A percentile compares a stretch with the other conserved stretches of the same genome.
These are phyloP conservation scores for Crematogaster levior DNA, from an alignment of 2,888 invertebrate species.

Conservation along the genomic window DNA sequence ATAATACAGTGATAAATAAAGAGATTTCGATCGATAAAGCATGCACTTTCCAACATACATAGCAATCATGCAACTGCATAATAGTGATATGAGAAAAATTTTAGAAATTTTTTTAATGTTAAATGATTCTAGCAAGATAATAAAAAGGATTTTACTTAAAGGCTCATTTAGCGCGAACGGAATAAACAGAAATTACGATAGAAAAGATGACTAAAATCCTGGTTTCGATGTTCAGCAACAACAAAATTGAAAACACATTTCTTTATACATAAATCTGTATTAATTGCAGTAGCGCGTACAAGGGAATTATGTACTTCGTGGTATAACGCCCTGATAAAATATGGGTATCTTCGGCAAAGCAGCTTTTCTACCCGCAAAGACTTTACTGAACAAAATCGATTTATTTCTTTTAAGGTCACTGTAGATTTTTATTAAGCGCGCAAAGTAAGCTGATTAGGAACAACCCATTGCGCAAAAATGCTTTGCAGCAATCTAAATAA, in stretches of 20 bases:
- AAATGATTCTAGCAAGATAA: background rate
- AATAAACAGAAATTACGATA: background rate
- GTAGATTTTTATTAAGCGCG: constrained; percentile 24
- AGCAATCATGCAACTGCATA: background rate
- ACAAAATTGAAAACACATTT: constrained; percentile 21
- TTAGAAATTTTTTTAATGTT: background rate
- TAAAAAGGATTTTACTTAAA: background rate
- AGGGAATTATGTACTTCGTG: constrained; percentile 21
- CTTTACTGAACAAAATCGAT: background rate
- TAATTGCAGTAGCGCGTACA: constrained; percentile 26
- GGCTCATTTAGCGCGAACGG: background rate
- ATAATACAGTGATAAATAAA: background rate
- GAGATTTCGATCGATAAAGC: background rate
- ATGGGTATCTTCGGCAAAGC: constrained; percentile 25
- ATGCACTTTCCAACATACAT: no score
- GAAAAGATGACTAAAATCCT: background rate
- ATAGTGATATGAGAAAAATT: background rate
- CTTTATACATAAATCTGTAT: constrained; percentile 11
- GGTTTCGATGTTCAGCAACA: background rate
- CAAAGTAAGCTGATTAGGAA: constrained; percentile 21
- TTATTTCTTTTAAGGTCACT: constrained; percentile 18
- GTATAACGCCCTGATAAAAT: constrained; percentile 4
- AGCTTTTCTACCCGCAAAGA: background rate
- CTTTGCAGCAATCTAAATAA: background rate
- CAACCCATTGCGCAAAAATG: background rate